Conservation (phyloP, 2,888 invertebrate genomes). For the Chymomyza amoena region DNA sequence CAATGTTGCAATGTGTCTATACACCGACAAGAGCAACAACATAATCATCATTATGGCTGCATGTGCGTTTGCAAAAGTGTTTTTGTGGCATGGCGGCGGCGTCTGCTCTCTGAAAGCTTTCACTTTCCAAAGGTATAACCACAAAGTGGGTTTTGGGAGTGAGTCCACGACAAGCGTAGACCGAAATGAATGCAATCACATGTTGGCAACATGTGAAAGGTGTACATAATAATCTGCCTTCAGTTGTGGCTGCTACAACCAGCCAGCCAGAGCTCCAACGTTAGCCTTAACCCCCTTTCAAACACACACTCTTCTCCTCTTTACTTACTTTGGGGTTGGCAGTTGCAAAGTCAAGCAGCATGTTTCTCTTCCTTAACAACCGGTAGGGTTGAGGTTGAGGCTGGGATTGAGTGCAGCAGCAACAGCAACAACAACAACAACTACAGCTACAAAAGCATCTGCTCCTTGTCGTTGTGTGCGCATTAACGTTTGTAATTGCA, state of each 20-base stretch:
- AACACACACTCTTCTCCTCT: not conserved
- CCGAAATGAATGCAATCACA: slow-evolving; percentile 59
- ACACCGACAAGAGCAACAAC: slow-evolving; percentile 1
- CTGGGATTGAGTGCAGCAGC: not conserved
- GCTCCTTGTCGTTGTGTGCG: slow-evolving; percentile 40
- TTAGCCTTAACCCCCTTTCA: not conserved
- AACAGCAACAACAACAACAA: not conserved
- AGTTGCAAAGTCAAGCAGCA: slow-evolving; percentile 61
- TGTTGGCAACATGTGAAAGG: slow-evolving; percentile 72
- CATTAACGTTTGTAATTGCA: slow-evolving; percentile 76
- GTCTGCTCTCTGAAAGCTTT: slow-evolving; percentile 31
- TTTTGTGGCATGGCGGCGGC: too few species aligned
- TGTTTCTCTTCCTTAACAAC: slow-evolving; percentile 12
- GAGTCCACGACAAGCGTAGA: not conserved
- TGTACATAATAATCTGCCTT: slow-evolving; percentile 64
- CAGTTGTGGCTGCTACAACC: slow-evolving; percentile 6
- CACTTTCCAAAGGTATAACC: slow-evolving; percentile 48
- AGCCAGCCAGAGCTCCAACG: not conserved
- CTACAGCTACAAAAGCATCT: not conserved
- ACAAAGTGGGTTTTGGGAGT: not conserved
- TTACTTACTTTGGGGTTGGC: slow-evolving; percentile 31
- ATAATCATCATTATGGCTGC: slow-evolving; percentile 26
- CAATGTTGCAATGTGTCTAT: slow-evolving; percentile 1
- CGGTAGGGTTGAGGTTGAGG: not conserved
- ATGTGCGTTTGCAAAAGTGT: slow-evolving; percentile 31